Conservation (phyloP, 2,113 vertebrate species). For the Trematomus loennbergii region DNA sequence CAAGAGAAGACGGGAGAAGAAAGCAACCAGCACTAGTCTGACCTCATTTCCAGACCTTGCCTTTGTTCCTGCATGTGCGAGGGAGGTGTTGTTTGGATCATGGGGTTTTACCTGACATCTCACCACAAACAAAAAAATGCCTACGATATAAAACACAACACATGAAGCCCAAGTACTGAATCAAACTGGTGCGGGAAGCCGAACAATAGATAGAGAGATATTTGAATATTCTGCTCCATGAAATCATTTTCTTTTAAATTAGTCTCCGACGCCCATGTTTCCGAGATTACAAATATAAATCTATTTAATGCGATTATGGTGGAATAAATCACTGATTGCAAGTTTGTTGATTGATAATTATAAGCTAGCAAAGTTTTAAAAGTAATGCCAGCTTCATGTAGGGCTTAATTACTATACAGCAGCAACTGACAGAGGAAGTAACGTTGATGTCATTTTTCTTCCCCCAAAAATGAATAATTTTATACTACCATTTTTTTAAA, state of each 20-base stretch:
- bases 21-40: constrained; percentile 50
- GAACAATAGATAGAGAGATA: constrained; percentile 4
- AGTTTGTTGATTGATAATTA: constrained; percentile 38
- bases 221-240: background rate
- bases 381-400: constrained; percentile 21
- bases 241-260: constrained; percentile 1
- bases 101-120: constrained; percentile 64
- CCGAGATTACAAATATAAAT: background rate
- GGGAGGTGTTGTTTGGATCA: constrained; percentile 55
- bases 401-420: constrained; percentile 27
- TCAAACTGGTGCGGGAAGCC: constrained; percentile 1
- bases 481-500: background rate
- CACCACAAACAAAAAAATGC: constrained; percentile 50
- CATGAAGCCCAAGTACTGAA: constrained; percentile 7
- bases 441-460: background rate
- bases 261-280: constrained; percentile 1
- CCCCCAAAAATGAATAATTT: background rate
- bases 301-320: constrained; percentile 9
- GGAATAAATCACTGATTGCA: constrained; percentile 8
- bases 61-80: constrained; percentile 60
- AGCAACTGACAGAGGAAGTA: background rate
- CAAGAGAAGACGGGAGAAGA: constrained; percentile 50
- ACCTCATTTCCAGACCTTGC: constrained; percentile 70
- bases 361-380: background rate
- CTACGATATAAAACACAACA: constrained; percentile 43